These are phyloP conservation scores for Sparidentex hasta DNA, from an alignment of 2,797 vertebrate genomes.

Conservation along the genomic window DNA sequence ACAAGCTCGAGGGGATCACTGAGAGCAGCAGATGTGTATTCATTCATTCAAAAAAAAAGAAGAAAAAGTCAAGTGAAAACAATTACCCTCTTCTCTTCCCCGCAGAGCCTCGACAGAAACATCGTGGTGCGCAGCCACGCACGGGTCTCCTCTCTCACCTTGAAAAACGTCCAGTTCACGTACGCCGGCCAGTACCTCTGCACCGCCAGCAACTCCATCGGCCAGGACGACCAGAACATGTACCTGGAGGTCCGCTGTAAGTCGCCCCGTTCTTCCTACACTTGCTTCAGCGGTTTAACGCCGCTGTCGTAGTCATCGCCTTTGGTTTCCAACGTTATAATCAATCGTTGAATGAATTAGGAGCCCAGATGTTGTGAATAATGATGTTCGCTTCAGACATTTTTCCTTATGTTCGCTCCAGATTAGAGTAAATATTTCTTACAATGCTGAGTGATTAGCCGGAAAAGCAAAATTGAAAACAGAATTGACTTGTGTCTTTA, in stretches of 20 bases:
- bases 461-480: too few species aligned
- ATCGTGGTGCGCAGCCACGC: constrained; percentile 93
- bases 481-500: too few species aligned
- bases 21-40: neutral
- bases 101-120: constrained; percentile 92
- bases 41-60: neutral
- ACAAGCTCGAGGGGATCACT: neutral
- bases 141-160: constrained; percentile 94
- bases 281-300: neutral
- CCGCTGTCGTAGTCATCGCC: too few species aligned
- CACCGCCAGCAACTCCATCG: constrained; percentile 96
- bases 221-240: constrained; percentile 92
- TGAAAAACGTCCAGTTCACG: constrained; percentile 96
- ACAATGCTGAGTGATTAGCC: too few species aligned
- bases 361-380: too few species aligned
- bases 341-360: neutral
- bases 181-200: constrained; percentile 96
- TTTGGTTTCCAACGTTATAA: neutral
- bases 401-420: too few species aligned
- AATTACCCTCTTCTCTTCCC: constrained; percentile 35
- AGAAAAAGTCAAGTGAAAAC: neutral
- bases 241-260: constrained; percentile 98
- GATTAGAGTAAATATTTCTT: too few species aligned
- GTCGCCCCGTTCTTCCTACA: constrained; percentile 56
- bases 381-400: too few species aligned